Conservation (phyloP, 2,888 invertebrate species). For the Desoria tigrina region DNA sequence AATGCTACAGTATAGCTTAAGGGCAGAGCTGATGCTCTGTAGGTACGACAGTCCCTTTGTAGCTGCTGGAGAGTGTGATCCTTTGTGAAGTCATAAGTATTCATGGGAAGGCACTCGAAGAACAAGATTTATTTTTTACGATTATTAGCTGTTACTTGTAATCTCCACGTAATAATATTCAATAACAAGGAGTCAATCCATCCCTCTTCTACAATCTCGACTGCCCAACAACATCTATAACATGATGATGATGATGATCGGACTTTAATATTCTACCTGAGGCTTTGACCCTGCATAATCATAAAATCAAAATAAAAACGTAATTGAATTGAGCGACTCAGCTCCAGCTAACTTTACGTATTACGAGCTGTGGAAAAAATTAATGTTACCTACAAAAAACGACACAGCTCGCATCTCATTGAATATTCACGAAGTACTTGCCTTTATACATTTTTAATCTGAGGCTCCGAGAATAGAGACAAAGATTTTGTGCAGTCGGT, state of each 20-base stretch:
- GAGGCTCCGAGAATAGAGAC: too few species aligned
- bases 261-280: too few species aligned
- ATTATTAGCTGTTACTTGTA: neutral
- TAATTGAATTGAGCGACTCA: conserved; percentile 4
- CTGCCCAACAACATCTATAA: too few species aligned
- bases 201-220: conserved; percentile 3
- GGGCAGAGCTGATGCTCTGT: too few species aligned
- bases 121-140: conserved; percentile 7
- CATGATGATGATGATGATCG: too few species aligned
- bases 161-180: conserved; percentile 7
- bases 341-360: too few species aligned
- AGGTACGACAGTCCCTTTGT: too few species aligned
- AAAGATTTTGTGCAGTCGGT: too few species aligned
- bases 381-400: neutral
- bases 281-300: conserved; percentile 1
- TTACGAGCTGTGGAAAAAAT: neutral
- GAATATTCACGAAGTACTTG: conserved; percentile 29
- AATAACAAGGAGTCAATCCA: conserved; percentile 2
- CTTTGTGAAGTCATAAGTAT: too few species aligned
- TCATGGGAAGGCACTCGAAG: neutral
- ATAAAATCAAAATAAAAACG: conserved; percentile 3
- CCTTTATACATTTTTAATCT: too few species aligned
- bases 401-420: conserved; percentile 16
- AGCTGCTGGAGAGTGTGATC: too few species aligned
- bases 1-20: too few species aligned